Evolutionary conservation across 2,888 invertebrate genomes (phyloP).

Genomic region (Drosophila sordidula): DNA sequence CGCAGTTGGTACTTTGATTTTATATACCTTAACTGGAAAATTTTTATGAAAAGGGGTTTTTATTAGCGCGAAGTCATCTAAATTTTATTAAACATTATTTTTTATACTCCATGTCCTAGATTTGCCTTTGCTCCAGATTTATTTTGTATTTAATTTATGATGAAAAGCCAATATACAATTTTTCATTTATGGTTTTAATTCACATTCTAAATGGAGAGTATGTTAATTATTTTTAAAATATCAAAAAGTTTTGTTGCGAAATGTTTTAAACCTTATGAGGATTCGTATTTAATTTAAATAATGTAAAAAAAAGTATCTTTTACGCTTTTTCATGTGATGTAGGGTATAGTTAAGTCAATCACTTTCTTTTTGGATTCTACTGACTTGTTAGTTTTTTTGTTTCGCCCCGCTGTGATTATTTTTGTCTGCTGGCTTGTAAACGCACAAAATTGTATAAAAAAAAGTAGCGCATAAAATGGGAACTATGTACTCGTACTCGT

Average conservation of each 20-base stretch:
- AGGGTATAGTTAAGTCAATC: constrained; percentile 10
- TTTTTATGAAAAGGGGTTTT: background rate
- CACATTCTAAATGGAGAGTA: no score
- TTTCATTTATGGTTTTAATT: no score
- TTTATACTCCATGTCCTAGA: no score
- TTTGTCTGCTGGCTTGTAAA: constrained; percentile 55
- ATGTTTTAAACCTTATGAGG: no score
- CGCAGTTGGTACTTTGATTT: constrained; percentile 41
- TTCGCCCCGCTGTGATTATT: constrained; percentile 34
- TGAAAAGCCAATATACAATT: no score
- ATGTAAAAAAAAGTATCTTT: no score
- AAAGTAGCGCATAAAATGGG: constrained; percentile 10
- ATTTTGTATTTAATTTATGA: background rate
- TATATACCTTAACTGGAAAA: constrained; percentile 13
- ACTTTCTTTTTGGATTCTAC: background rate
- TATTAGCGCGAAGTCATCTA: background rate
- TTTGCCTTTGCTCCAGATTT: no score
- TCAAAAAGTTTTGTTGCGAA: no score
- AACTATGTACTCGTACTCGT: background rate
- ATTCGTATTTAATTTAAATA: no score
- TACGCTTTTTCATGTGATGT: no score
- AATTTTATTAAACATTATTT: background rate
- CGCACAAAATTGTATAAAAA: constrained; percentile 19
- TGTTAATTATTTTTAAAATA: no score
- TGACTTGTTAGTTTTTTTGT: constrained; percentile 5